phyloP scores from a whole-genome alignment of 2,113 vertebrate genomes.

The Hippolais icterina region DNA sequence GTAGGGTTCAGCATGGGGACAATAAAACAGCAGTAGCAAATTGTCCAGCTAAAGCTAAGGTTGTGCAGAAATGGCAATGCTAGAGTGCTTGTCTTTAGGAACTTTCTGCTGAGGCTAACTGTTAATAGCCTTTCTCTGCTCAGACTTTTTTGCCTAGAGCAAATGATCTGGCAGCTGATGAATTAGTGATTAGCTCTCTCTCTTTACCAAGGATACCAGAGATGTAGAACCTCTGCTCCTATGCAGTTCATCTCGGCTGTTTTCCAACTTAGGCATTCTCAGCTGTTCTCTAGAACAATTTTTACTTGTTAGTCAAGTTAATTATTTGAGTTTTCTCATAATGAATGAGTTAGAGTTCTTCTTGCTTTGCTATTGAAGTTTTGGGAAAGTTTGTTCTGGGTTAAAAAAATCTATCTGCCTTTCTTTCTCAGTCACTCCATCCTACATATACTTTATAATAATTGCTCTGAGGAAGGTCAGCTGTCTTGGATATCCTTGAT shows the following conservation, averaged over 20 bases:
- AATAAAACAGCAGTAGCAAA: not conserved
- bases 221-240: not conserved
- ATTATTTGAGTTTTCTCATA: not conserved
- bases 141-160: not conserved
- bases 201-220: not conserved
- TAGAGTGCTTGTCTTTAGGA: not conserved
- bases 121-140: not conserved
- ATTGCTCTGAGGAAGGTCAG: not conserved
- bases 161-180: not conserved
- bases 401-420: not conserved
- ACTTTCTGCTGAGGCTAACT: not conserved
- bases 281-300: not conserved
- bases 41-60: not conserved
- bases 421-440: not conserved
- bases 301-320: not conserved
- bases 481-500: not conserved
- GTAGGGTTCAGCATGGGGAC: not conserved
- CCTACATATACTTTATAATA: accelerated
- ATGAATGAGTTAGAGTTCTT: not conserved
- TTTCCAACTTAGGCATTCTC: not conserved
- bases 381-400: not conserved
- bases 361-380: not conserved
- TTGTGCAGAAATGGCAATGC: not conserved
- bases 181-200: not conserved
- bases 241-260: not conserved